Percentiles rank a stretch among this genome's conserved stretches.
phyloP scores from a whole-genome alignment of 1,140 invertebrate species.

The Zophobas morio region DNA sequence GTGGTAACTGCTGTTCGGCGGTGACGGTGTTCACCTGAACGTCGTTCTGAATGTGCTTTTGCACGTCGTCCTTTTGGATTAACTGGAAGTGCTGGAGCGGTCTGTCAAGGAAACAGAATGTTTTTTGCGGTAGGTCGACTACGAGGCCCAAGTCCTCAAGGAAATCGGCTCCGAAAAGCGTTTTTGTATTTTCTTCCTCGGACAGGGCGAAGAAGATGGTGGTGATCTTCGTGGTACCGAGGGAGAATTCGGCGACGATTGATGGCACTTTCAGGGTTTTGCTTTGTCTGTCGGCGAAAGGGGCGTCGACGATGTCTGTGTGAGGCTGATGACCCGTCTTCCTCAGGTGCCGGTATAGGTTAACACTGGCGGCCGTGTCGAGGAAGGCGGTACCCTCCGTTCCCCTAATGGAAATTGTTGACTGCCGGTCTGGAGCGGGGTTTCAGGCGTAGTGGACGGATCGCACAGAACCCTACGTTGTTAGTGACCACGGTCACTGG shows the following conservation, averaged over 20 bases:
- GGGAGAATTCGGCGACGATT: not conserved
- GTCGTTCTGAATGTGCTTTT: too few species aligned
- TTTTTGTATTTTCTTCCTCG: not conserved
- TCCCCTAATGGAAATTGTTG: not conserved
- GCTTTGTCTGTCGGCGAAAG: not conserved
- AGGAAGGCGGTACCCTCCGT: not conserved
- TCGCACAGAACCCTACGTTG: not conserved
- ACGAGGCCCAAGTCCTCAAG: not conserved
- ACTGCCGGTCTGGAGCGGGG: not conserved
- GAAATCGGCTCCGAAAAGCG: not conserved
- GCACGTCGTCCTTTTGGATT: too few species aligned
- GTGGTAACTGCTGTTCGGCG: too few species aligned
- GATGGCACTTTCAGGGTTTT: not conserved
- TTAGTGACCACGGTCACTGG: not conserved
- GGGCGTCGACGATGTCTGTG: too few species aligned
- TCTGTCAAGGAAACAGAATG: not conserved
- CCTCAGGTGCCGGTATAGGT: not conserved
- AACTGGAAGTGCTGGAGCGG: too few species aligned
- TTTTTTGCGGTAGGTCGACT: not conserved
- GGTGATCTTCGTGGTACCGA: not conserved
- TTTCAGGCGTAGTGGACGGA: not conserved
- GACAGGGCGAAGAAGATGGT: not conserved
- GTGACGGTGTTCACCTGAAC: too few species aligned
- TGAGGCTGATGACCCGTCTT: not conserved
- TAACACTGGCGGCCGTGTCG: not conserved